phyloP scores from a whole-genome alignment of 2,797 vertebrate genomes.

The Argentina silus region DNA sequence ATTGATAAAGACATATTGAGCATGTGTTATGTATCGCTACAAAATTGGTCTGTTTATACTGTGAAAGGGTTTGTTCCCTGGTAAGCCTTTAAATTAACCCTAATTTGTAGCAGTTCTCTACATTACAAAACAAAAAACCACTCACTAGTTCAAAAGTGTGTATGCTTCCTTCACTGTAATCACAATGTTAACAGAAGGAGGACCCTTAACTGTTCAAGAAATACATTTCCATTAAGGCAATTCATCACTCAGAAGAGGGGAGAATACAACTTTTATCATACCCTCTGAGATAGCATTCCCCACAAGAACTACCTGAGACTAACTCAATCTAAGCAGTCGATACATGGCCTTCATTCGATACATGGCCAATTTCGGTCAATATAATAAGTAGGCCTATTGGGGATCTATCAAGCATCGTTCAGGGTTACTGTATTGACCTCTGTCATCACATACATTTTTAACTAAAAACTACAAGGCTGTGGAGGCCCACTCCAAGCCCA shows the following conservation, averaged over 20 bases:
- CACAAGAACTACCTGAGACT: slow-evolving; percentile 35
- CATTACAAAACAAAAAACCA: not conserved
- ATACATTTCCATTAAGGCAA: slow-evolving; percentile 56
- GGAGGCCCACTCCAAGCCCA: slow-evolving; percentile 9
- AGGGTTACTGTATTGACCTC: not conserved
- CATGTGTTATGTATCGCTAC: slow-evolving; percentile 35
- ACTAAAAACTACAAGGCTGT: slow-evolving; percentile 5
- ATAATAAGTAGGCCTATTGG: too few species aligned
- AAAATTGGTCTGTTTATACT: slow-evolving; percentile 38
- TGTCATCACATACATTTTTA: slow-evolving; percentile 22
- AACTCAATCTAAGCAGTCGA: not conserved
- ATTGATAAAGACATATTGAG: slow-evolving; percentile 4
- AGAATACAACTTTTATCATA: slow-evolving; percentile 17
- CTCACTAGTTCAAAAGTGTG: not conserved
- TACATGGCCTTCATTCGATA: not conserved
- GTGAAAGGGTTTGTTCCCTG: slow-evolving; percentile 25
- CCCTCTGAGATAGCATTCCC: slow-evolving; percentile 18
- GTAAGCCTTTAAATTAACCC: slow-evolving; percentile 5
- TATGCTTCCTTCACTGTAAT: slow-evolving; percentile 38
- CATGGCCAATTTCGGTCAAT: not conserved
- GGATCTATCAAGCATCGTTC: slow-evolving; percentile 11
- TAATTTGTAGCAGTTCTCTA: not conserved
- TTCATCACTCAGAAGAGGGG: slow-evolving; percentile 22
- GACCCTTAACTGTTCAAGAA: slow-evolving; percentile 30
- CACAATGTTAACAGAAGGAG: slow-evolving; percentile 41